Conservation (phyloP, 1,140 invertebrate genomes). For the Drosophila yakuba region DNA sequence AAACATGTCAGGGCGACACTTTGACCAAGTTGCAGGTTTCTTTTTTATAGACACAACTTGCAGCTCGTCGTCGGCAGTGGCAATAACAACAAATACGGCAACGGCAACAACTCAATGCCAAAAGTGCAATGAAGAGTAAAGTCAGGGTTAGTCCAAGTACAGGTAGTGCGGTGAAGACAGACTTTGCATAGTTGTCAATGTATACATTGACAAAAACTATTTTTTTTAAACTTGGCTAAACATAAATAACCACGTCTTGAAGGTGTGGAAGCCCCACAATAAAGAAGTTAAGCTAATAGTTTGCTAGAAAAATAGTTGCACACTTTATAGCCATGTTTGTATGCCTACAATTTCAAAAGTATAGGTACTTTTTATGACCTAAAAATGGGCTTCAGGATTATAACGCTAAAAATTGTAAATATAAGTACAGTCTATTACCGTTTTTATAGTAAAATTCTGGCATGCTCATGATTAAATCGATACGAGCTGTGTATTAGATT, state of each 20-base stretch:
- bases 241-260: constrained; percentile 40
- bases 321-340: not conserved
- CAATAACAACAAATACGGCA: constrained; percentile 20
- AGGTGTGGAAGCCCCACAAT: constrained; percentile 29
- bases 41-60: constrained; percentile 53
- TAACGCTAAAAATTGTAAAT: too few relatives aligned
- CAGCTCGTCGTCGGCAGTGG: constrained; percentile 23
- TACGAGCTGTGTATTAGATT: too few relatives aligned
- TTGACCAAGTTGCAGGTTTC: constrained; percentile 72
- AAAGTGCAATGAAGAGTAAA: constrained; percentile 81
- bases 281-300: constrained; percentile 10
- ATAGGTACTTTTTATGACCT: too few relatives aligned
- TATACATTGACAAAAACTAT: constrained; percentile 1
- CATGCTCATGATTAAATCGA: too few relatives aligned
- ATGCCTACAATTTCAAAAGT: too few relatives aligned
- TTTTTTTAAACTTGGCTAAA: constrained; percentile 17
- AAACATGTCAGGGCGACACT: constrained; percentile 75
- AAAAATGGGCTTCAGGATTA: too few relatives aligned
- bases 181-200: constrained; percentile 53
- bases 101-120: constrained; percentile 76
- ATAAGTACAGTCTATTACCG: not conserved
- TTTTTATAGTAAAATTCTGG: not conserved
- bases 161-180: constrained; percentile 40
- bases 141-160: constrained; percentile 59
- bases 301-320: not conserved